These are phyloP conservation scores for Synanthedon tipuliformis DNA, from an alignment of 2,888 invertebrate species.

Conservation along the genomic window DNA sequence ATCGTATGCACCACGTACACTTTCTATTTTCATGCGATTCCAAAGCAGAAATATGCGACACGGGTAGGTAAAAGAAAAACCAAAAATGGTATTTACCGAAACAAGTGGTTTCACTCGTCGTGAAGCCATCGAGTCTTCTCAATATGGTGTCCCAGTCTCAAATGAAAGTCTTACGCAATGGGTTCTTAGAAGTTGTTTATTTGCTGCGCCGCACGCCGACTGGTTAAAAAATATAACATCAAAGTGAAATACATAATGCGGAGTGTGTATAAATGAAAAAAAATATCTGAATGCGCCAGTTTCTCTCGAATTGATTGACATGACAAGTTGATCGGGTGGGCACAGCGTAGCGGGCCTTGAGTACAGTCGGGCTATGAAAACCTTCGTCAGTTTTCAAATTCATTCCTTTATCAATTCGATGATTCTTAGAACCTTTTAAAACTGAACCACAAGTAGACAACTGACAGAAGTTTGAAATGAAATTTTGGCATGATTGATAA, in stretches of 20 bases:
- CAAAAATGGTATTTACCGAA: not conserved
- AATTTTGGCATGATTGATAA: no score
- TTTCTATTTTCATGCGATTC: not conserved
- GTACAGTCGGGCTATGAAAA: no score
- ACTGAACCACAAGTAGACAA: no score
- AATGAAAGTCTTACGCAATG: not conserved
- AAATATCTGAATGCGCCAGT: constrained; percentile 22
- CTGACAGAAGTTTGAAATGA: no score
- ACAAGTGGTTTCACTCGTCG: not conserved
- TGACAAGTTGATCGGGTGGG: constrained; percentile 33
- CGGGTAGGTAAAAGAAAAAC: not conserved
- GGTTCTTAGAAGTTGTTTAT: not conserved
- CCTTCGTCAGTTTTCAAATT: no score
- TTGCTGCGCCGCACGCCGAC: not conserved
- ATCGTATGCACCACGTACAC: not conserved
- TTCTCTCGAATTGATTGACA: constrained; percentile 46
- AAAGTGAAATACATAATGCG: constrained; percentile 7
- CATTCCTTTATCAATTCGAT: no score
- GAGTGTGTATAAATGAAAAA: constrained; percentile 21
- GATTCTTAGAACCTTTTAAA: no score
- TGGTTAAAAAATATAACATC: not conserved
- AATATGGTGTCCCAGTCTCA: not conserved
- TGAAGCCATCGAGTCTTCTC: not conserved
- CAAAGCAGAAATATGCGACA: not conserved
- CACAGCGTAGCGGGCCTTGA: not conserved